These are phyloP conservation scores for Ceriagrion tenellum DNA, from an alignment of 2,888 invertebrate species.

Conservation along the genomic window DNA sequence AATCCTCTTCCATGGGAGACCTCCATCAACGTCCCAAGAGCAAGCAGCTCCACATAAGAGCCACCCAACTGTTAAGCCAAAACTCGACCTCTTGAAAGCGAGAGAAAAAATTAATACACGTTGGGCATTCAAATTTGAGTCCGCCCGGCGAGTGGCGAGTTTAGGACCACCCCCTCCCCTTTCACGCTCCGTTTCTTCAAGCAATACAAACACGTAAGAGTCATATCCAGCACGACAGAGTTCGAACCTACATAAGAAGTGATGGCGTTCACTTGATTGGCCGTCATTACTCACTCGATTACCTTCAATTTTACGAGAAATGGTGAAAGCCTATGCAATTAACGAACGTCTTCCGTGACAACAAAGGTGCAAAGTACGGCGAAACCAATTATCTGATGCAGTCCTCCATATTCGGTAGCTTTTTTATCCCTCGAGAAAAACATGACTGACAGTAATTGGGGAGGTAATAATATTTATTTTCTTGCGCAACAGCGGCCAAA, in stretches of 20 bases:
- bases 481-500: too few species aligned
- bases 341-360: too few species aligned
- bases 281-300: neutral
- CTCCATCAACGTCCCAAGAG: neutral
- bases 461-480: too few species aligned
- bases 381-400: too few species aligned
- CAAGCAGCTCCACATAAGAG: neutral
- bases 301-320: neutral
- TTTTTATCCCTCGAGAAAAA: too few species aligned
- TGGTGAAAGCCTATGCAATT: neutral
- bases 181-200: neutral
- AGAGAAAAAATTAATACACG: neutral
- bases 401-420: too few species aligned
- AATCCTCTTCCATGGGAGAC: neutral
- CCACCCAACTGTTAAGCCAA: neutral
- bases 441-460: too few species aligned
- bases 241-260: neutral
- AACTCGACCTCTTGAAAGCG: neutral
- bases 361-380: too few species aligned
- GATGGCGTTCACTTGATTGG: neutral
- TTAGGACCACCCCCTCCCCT: neutral
- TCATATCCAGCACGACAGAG: neutral
- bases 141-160: neutral
- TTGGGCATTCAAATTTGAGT: neutral
- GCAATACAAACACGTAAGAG: neutral